Percentiles rank a stretch among this genome's conserved stretches.
These are phyloP conservation scores for Pomacea maculata DNA, from an alignment of 1,140 invertebrate species.

Conservation along the genomic window DNA sequence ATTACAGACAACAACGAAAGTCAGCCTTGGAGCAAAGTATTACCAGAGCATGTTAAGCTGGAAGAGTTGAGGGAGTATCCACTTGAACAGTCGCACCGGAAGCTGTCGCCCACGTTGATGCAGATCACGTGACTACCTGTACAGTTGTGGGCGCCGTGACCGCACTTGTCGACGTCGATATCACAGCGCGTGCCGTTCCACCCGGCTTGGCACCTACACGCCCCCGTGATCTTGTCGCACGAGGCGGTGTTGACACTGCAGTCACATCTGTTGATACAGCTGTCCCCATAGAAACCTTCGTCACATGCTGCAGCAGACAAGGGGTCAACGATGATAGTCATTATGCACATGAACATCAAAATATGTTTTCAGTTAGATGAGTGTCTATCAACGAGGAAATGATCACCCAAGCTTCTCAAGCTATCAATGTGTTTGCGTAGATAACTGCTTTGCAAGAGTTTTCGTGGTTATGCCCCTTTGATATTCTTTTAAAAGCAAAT, in stretches of 20 bases:
- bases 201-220: constrained; percentile 13
- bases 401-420: too few species aligned
- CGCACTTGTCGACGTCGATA: constrained; percentile 20
- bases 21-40: not conserved
- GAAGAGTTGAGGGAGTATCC: constrained; percentile 4
- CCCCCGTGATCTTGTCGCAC: constrained; percentile 17
- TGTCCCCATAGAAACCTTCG: not conserved
- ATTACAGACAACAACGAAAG: too few species aligned
- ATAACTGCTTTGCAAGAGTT: too few species aligned
- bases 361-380: too few species aligned
- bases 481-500: too few species aligned
- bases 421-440: too few species aligned
- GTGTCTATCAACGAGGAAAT: too few species aligned
- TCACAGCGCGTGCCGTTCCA: constrained; percentile 21
- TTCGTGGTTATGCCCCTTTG: too few species aligned
- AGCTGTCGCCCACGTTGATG: constrained; percentile 80
- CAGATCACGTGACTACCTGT: constrained; percentile 66
- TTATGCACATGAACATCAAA: too few species aligned
- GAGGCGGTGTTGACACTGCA: constrained; percentile 1
- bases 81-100: constrained; percentile 69
- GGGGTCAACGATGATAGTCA: too few species aligned
- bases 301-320: too few species aligned
- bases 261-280: not conserved
- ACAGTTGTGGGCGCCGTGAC: not conserved
- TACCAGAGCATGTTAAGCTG: not conserved